phyloP scores from a whole-genome alignment of 2,113 vertebrate genomes.

The Hydrochoerus hydrochaeris region DNA sequence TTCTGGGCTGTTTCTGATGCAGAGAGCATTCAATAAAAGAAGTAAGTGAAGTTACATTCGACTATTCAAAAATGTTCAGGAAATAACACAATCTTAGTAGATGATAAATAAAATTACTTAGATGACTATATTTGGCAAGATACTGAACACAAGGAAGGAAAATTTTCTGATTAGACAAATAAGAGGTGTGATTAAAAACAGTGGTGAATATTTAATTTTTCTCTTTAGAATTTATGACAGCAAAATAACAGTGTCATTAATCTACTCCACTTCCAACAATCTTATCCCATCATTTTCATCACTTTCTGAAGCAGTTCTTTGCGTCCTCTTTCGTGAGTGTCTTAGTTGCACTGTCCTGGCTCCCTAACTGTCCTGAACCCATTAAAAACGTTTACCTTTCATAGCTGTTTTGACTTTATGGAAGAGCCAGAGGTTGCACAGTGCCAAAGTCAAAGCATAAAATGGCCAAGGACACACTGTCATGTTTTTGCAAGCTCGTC shows the following conservation, averaged over 20 bases:
- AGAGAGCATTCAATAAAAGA: slow-evolving; percentile 2
- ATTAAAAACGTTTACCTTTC: neutral
- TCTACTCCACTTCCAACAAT: neutral
- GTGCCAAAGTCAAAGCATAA: neutral
- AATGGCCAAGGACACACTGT: neutral
- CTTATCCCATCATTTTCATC: neutral
- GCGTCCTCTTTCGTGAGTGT: neutral
- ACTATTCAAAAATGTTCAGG: slow-evolving; percentile 8
- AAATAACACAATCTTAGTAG: neutral
- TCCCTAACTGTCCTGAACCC: neutral
- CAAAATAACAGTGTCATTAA: neutral
- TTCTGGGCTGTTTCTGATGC: neutral
- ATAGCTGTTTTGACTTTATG: neutral
- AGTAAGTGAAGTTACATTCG: neutral
- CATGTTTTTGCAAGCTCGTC: neutral
- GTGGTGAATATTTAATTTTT: neutral
- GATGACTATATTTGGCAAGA: neutral
- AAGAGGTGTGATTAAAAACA: neutral
- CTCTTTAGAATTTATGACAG: neutral
- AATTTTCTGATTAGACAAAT: slow-evolving; percentile 2
- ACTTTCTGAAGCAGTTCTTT: neutral
- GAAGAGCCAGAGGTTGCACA: neutral
- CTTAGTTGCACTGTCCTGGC: neutral
- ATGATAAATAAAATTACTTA: neutral
- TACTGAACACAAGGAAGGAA: neutral